These are phyloP conservation scores for Tragelaphus strepsiceros DNA, from an alignment of 2,113 vertebrate species.

Conservation along the genomic window DNA sequence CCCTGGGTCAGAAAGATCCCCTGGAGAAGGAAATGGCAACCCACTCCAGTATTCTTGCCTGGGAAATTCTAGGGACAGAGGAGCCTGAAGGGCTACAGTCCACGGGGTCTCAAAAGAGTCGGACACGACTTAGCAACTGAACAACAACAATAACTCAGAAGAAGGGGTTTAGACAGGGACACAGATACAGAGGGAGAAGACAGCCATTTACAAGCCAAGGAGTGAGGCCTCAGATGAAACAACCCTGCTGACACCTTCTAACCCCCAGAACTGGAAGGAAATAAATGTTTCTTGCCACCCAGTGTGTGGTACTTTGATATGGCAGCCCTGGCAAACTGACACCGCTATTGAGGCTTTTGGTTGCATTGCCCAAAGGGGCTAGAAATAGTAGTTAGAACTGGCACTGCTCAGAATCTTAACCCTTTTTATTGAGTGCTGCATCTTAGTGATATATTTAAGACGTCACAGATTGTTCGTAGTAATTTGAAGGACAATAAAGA, in stretches of 20 bases:
- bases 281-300: not conserved
- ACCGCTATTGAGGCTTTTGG: not conserved
- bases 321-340: not conserved
- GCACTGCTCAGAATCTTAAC: not conserved
- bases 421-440: not conserved
- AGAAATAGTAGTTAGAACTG: not conserved
- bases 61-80: not conserved
- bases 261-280: not conserved
- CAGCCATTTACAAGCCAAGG: not conserved
- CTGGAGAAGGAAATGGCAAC: not conserved
- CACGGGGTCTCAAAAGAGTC: not conserved
- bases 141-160: not conserved
- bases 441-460: not conserved
- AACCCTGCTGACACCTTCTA: not conserved
- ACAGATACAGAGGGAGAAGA: not conserved
- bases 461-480: not conserved
- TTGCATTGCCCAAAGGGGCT: not conserved
- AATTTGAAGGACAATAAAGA: not conserved
- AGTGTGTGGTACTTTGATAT: not conserved
- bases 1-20: not conserved
- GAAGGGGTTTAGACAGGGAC: not conserved
- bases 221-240: not conserved
- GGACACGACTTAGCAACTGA: not conserved
- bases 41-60: not conserved
- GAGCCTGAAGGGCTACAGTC: not conserved